Evolutionary conservation across 2,888 invertebrate species (phyloP), one percentile per base, ranked within the genome.

Genomic region (Synergus umbraculus): DNA sequence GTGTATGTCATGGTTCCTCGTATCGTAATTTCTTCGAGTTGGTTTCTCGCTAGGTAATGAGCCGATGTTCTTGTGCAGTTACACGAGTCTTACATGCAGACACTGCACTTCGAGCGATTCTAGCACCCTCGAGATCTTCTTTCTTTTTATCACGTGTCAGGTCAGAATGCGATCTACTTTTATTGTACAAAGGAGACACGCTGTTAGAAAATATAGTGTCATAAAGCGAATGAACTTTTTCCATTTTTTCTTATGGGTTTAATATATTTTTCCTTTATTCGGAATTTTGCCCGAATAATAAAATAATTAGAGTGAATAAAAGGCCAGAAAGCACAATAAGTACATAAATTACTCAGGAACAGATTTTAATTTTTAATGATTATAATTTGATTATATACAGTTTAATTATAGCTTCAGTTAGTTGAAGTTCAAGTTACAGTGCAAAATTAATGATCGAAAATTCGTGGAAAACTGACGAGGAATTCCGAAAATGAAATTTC

Each of bases 71-170:
- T 73, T 54, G 73, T 37, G 49, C 49, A 73, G 49, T 73, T 73
- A 73, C 69, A 73, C 46, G 49, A 69, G 44, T 69, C 49, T 73
- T 54, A 73, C 69, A 54, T 73, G 73, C 73, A 73, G 37, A 73
- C 54, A 37, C 49, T 49, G 73, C 73, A 73, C 73, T 73, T 73
- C n/a, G 43, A n/a, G 4, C 41, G 54, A 73, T 73, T 73, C 73
- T 73, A 73, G 73, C 54, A 73, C 54, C 73, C 37, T 73, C n/a
- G 37, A 67, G 73, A 73, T 73, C 54, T 73, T 73, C 73, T 73
- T 73, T 54, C 73, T 54, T 73, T 37, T 73, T 73, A 73, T 73
- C 73, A 73, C 49, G 54, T 12, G 54, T 73, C n/a, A 37, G 54
- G 73, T 73, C 54, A 37, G 73, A 73, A 54, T 15, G 29, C 37